Percentiles rank a stretch among this genome's conserved stretches.
phyloP scores from a whole-genome alignment of 2,797 vertebrate genomes.

The Dallia pectoralis region DNA sequence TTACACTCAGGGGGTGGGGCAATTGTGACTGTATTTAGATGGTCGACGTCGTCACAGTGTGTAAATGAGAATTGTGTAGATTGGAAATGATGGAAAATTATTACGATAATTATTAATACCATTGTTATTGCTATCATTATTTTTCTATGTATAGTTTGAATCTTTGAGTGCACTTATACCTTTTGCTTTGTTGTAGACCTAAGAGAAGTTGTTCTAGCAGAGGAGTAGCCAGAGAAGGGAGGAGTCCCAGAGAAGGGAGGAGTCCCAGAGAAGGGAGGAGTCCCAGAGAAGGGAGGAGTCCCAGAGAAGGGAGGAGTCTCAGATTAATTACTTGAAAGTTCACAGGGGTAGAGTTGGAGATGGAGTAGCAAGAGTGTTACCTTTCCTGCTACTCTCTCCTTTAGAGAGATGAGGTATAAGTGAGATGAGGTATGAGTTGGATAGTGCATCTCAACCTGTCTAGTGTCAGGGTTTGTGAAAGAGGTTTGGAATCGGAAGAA shows the following conservation, averaged over 20 bases:
- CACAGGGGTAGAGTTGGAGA: constrained; percentile 32
- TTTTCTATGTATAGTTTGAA: constrained; percentile 74
- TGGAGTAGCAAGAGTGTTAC: not conserved
- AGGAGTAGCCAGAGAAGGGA: constrained; percentile 14
- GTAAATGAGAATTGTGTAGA: constrained; percentile 59
- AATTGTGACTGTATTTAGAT: constrained; percentile 52
- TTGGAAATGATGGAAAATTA: constrained; percentile 65
- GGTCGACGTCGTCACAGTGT: constrained; percentile 53
- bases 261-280: constrained; percentile 36
- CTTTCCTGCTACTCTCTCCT: constrained; percentile 41
- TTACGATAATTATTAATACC: constrained; percentile 70
- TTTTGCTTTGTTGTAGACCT: constrained; percentile 75
- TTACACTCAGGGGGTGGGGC: constrained; percentile 75
- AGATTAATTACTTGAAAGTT: constrained; percentile 43
- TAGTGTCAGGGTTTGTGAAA: not conserved
- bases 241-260: not conserved
- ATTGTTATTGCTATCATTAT: constrained; percentile 71
- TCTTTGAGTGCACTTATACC: constrained; percentile 76
- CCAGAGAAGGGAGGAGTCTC: not conserved
- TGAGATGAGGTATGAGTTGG: constrained; percentile 42
- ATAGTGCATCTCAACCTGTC: constrained; percentile 28
- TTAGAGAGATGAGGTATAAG: constrained; percentile 44
- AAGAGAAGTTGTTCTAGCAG: constrained; percentile 63
- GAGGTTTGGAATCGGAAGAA: not conserved
- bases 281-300: not conserved